Evolutionary conservation across 2,113 vertebrate genomes (phyloP).

Genomic region (Pangasianodon gigas): DNA sequence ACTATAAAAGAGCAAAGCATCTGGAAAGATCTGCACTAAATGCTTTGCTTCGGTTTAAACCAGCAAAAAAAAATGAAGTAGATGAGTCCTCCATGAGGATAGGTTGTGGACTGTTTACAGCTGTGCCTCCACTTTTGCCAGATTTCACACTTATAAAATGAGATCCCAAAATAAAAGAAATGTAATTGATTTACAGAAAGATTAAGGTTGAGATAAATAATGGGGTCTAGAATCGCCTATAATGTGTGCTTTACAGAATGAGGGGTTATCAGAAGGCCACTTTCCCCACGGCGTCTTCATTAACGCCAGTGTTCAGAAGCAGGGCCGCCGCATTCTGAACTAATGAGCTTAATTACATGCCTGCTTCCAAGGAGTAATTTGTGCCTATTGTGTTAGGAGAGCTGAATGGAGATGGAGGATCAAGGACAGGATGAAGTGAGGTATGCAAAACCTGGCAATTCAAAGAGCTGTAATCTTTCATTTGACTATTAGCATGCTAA

Average conservation of each 20-base stretch:
- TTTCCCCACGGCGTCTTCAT: slow-evolving; percentile 41
- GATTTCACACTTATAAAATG: not conserved
- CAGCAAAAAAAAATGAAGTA: not conserved
- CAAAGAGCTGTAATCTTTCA: slow-evolving; percentile 5
- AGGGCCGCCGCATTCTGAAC: slow-evolving; percentile 31
- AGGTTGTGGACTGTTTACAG: not conserved
- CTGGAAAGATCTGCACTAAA: not conserved
- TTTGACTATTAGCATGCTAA: not conserved
- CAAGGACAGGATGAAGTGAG: slow-evolving; percentile 31
- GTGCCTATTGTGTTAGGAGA: slow-evolving; percentile 58
- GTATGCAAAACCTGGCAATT: not conserved
- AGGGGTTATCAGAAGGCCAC: slow-evolving; percentile 1
- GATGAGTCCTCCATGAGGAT: not conserved
- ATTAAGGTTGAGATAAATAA: not conserved
- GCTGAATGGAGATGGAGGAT: slow-evolving; percentile 58
- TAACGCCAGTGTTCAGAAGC: slow-evolving; percentile 56
- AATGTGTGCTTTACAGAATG: not conserved
- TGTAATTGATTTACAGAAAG: not conserved
- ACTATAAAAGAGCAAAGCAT: not conserved
- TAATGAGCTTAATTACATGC: slow-evolving; percentile 59
- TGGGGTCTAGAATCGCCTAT: not conserved
- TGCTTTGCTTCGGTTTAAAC: not conserved
- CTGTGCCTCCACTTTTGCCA: not conserved
- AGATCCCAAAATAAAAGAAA: not conserved
- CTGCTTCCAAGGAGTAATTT: slow-evolving; percentile 58